Conservation (phyloP, 2,888 invertebrate genomes). For the Flabesymbios commensalis region DNA sequence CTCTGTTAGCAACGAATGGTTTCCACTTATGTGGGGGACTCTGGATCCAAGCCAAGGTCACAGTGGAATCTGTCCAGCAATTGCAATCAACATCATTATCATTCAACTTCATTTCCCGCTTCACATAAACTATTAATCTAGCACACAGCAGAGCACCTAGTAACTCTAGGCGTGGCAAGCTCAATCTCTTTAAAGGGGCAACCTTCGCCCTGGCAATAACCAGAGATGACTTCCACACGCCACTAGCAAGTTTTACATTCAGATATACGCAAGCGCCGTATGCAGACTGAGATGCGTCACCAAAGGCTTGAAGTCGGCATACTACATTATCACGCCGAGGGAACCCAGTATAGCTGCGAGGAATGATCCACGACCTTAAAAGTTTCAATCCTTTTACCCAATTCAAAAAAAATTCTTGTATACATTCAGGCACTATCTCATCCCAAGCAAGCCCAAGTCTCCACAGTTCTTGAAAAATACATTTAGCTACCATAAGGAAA, state of each 20-base stretch:
- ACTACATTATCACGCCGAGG: too few species aligned
- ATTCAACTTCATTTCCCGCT: slow-evolving; percentile 9
- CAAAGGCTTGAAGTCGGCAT: slow-evolving; percentile 6
- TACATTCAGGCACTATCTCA: slow-evolving; percentile 31
- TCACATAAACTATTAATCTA: background rate
- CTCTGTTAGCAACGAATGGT: slow-evolving; percentile 32
- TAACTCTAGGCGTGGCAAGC: slow-evolving; percentile 9
- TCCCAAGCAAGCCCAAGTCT: slow-evolving; percentile 40
- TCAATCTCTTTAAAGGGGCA: background rate
- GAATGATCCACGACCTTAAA: too few species aligned
- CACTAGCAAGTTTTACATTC: too few species aligned
- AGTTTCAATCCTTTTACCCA: too few species aligned
- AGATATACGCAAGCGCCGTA: slow-evolving; percentile 3
- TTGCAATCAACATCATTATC: too few species aligned
- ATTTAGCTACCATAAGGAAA: slow-evolving; percentile 37
- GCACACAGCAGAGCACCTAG: slow-evolving; percentile 2
- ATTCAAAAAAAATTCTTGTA: too few species aligned
- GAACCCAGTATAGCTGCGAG: too few species aligned
- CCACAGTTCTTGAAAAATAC: slow-evolving; percentile 45
- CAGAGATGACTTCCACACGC: background rate
- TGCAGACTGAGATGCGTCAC: slow-evolving; percentile 1
- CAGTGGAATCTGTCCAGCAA: slow-evolving; percentile 9
- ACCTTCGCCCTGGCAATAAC: background rate
- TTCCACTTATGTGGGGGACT: slow-evolving; percentile 19
- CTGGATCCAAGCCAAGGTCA: slow-evolving; percentile 30